Conservation (phyloP, 2,113 vertebrate genomes). For the Serilophus lunatus region DNA sequence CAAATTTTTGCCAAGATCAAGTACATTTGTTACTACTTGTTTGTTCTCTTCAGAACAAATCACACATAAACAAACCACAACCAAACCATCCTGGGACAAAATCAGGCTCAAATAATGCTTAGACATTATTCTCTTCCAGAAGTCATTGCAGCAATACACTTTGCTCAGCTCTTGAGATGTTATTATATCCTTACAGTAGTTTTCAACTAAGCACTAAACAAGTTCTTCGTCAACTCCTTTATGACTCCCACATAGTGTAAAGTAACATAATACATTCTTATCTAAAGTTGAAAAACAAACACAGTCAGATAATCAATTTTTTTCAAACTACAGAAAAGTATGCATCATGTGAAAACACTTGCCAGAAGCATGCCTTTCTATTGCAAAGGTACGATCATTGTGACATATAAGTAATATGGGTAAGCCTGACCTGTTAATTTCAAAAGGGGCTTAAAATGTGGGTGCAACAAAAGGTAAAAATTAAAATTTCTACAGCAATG, state of each 20-base stretch:
- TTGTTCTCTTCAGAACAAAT: neutral
- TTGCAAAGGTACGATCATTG: neutral
- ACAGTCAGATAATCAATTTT: neutral
- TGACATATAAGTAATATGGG: neutral
- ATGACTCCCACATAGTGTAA: neutral
- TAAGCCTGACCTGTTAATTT: neutral
- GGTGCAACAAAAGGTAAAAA: neutral
- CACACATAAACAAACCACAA: neutral
- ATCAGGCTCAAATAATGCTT: neutral
- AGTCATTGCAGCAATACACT: neutral
- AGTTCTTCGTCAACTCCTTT: neutral
- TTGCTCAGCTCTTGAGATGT: neutral
- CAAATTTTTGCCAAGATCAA: neutral
- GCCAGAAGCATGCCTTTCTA: neutral
- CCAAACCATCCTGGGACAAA: neutral
- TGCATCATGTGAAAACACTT: neutral
- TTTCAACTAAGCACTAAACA: neutral
- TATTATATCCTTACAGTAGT: neutral
- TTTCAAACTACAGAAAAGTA: neutral
- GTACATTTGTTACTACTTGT: neutral
- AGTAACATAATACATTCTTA: neutral
- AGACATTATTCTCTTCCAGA: neutral
- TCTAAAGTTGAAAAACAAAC: neutral
- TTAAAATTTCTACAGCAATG: neutral
- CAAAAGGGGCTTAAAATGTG: neutral